Conservation (phyloP, 2,113 vertebrate species). For the Ia io region DNA sequence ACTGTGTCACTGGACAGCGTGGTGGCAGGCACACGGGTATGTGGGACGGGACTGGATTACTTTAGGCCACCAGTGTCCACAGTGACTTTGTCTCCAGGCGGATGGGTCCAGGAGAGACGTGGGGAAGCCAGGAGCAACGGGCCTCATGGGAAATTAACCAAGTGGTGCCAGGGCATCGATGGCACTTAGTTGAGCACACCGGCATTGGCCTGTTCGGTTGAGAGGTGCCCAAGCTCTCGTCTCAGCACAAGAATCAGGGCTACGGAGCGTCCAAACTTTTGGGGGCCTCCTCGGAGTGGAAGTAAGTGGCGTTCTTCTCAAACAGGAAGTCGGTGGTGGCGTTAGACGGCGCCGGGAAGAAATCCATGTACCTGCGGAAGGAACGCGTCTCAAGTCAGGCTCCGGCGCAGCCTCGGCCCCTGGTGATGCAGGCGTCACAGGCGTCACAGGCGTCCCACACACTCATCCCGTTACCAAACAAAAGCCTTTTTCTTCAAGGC, state of each 20-base stretch:
- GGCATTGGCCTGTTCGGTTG: background rate
- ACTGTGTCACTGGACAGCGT: background rate
- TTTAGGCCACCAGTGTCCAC: background rate
- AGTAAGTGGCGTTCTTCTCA: conserved; percentile 98
- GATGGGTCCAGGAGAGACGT: background rate
- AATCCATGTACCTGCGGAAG: conserved; percentile 96
- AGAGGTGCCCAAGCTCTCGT: background rate
- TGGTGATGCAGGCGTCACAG: conserved; percentile 6
- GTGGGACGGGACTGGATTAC: background rate
- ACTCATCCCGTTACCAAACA: background rate
- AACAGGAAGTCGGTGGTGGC: conserved; percentile 95
- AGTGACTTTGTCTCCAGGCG: background rate
- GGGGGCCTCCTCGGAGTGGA: conserved; percentile 96
- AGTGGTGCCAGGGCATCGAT: background rate
- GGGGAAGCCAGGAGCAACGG: background rate
- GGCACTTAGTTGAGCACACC: background rate
- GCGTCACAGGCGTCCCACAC: background rate
- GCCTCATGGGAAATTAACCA: background rate
- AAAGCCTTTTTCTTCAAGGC: too few relatives aligned
- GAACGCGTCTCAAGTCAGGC: conserved; percentile 69
- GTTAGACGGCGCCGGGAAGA: conserved; percentile 95
- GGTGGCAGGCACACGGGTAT: background rate
- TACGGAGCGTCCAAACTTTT: conserved; percentile 72
- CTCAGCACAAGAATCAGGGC: background rate
- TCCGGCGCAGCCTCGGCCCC: background rate